Base-by-base conservation (phyloP, 2,113 vertebrate species). In the Lasiurus cinereus region DNA sequence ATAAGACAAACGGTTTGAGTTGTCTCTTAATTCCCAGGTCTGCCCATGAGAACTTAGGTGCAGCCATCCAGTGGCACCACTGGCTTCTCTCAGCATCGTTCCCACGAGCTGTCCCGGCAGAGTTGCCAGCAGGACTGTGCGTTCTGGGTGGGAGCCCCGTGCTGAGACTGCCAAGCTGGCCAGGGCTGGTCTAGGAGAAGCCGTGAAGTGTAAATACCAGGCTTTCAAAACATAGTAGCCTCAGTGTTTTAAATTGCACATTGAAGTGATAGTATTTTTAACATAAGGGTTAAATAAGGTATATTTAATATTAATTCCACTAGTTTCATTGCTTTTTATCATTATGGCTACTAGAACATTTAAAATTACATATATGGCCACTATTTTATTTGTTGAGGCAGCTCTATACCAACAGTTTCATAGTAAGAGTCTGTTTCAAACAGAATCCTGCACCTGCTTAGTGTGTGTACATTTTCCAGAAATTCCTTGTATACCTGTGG, bases 101-200 rank as follows among this genome's bases (percentile, higher is more conserved):
- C 12, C 39, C 6, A 4, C 10, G 6, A 56, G 36, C 21, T 64
- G 36, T 54, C 2, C 1, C 1, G 56, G 39, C 29, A 13, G 14
- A 67, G 7, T 78, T 82, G 33, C 21, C 0, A 8, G 54, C 27
- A 16, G 52, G 31, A 5, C 33, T 3, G 1, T 0, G 2, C 33
- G 19, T 5, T 67, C 29, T 33, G 31, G 13, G 4, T 8, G 19
- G 2, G 13, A 8, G 24, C 39, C 33, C 8, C 11, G 70, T 6
- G 39, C 5, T 12, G 6, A 13, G 22, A 7, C 36, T 10, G 22
- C 3, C 1, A 22, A 73, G 21, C 39, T 10, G 0, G 11, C 6
- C 36, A 11, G 39, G 13, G 72, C 72, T 73, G 72, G 70, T 14
- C 39, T 15, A 27, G 72, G 70, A 64, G 29, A 69, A 12, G 16